A percentile compares a stretch with the other conserved stretches of the same genome.
phyloP scores from a whole-genome alignment of 2,888 invertebrate species.

The Yponomeuta evonymella region DNA sequence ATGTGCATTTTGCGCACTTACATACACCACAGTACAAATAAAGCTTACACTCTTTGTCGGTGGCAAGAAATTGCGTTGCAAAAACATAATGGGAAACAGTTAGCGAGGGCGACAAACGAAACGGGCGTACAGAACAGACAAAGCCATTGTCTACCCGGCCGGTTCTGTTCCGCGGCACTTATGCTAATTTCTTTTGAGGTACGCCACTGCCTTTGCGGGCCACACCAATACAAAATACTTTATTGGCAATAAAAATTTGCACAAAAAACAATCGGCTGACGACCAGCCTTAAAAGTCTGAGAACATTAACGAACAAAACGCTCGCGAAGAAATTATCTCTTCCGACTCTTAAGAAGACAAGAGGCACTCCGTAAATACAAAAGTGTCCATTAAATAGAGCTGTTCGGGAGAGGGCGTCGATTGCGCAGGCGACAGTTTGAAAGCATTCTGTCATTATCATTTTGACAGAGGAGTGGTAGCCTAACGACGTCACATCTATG shows the following conservation, averaged over 20 bases:
- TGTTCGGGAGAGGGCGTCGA: constrained; percentile 8
- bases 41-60: constrained; percentile 34
- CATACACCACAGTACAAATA: constrained; percentile 11
- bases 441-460: constrained; percentile 47
- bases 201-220: constrained; percentile 47
- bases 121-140: constrained; percentile 62
- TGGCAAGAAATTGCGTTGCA: constrained; percentile 46
- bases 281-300: constrained; percentile 3
- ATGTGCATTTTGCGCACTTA: constrained; percentile 26
- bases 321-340: constrained; percentile 6
- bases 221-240: constrained; percentile 39
- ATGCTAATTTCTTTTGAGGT: constrained; percentile 70
- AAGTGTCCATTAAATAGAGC: background rate
- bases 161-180: constrained; percentile 63
- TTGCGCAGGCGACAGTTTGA: constrained; percentile 15
- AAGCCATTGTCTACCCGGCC: constrained; percentile 64
- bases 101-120: constrained; percentile 51
- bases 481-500: constrained; percentile 20
- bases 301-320: constrained; percentile 9
- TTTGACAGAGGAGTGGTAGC: constrained; percentile 50
- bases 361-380: constrained; percentile 5
- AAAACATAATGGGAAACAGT: constrained; percentile 47
- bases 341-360: background rate
- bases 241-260: constrained; percentile 50
- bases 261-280: constrained; percentile 18